Base-by-base conservation (phyloP, 1,140 invertebrate genomes). In the Zaprionus nigranus region DNA sequence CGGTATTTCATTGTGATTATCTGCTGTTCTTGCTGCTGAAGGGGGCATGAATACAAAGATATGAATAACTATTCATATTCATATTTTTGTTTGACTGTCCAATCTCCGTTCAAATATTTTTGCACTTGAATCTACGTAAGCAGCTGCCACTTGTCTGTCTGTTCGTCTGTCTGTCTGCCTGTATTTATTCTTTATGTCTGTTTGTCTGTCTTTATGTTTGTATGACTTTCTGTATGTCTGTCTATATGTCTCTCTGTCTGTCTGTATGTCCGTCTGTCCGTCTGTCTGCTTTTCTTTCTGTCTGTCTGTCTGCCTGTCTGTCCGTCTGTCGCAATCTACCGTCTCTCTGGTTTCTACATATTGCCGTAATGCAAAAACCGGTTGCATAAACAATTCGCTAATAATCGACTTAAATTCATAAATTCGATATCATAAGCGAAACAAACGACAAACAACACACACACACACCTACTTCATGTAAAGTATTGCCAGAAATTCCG, bases 341-440 rank as follows among this genome's bases (percentile, higher is more conserved):
- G 15, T 60, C 40, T 59, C 24, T 20, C 36, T 38, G 43, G 17
- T 40, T 46, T 34, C 22, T 38, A 60, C 13, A 34, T 17, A 49
- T 46, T 36, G 53, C 43, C 28, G 38, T 34, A 54, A 38, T 51
- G 43, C 43, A 34, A 65, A 65, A 83, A 78, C 84, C 84, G 74
- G 84, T 82, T 81, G 62, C 43, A 38, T 53, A 74, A 77, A 82
- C 75, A 85, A 73, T 81, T 75, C 30, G 76, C 78, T 67, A 86
- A 76, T 81, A 75, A 78, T 49, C 64, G 40, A 60, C 67, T 83
- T 78, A 73, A 62, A 34, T 61, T 75, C 70, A 81, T 81, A 75
- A 75, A 75, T 73, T 75, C 57, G 64, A 69, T 69, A 53, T 67
- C 58, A 81, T 30, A 46, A 59, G 64, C 49, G 26, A 73, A 26